A percentile compares a stretch with the other conserved stretches of the same genome.
Evolutionary conservation across 2,888 invertebrate genomes (phyloP).

Genomic region (Nephrotoma flavescens): DNA sequence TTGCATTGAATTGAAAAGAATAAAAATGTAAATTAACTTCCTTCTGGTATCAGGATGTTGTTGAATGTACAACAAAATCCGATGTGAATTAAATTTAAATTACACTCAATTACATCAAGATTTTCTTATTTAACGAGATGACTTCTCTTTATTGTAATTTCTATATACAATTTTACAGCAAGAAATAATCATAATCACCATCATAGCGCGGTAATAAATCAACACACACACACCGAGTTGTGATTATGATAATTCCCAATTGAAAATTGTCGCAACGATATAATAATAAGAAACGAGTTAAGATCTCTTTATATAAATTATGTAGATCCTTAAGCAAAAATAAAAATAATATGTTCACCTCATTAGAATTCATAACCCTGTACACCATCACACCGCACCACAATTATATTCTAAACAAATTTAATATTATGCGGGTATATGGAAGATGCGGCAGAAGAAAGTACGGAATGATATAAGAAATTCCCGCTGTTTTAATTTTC

Average conservation of each 20-base stretch:
- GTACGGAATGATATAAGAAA: neutral
- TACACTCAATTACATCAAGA: neutral
- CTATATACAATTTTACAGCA: neutral
- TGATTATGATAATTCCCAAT: neutral
- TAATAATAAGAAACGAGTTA: neutral
- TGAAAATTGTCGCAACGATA: neutral
- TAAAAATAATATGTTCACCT: neutral
- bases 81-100: neutral
- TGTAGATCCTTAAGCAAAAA: neutral
- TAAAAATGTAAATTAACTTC: neutral
- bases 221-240: neutral
- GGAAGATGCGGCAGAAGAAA: neutral
- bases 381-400: neutral
- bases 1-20: neutral
- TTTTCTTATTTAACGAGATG: neutral
- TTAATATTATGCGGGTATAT: neutral
- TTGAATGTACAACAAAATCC: neutral
- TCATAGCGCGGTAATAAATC: neutral
- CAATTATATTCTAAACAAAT: neutral
- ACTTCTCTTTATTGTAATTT: neutral
- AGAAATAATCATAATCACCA: neutral
- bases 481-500: neutral
- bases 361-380: neutral
- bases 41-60: neutral
- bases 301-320: neutral